phyloP scores from a whole-genome alignment of 2,113 vertebrate genomes.

The Dunckerocampus dactyliophorus region DNA sequence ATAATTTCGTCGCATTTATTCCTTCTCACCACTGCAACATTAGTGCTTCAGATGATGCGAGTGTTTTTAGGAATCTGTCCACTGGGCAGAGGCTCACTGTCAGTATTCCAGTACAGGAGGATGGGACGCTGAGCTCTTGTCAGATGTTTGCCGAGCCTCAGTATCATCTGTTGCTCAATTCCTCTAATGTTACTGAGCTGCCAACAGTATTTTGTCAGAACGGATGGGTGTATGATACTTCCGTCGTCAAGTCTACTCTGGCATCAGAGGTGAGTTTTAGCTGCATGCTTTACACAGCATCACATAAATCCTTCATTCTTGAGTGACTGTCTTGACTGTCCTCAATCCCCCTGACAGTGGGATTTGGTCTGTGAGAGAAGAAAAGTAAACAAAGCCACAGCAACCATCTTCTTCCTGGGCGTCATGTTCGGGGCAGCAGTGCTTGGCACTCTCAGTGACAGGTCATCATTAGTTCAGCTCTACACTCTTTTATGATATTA shows the following conservation, averaged over 20 bases:
- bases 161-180: constrained; percentile 73
- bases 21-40: constrained; percentile 78
- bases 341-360: constrained; percentile 50
- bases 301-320: not conserved
- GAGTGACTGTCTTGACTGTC: not conserved
- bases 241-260: constrained; percentile 79
- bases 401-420: constrained; percentile 82
- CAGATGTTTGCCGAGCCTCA: constrained; percentile 74
- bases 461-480: constrained; percentile 52
- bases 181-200: constrained; percentile 46
- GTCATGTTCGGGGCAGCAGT: constrained; percentile 78
- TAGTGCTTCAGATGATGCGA: constrained; percentile 56
- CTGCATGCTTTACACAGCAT: not conserved
- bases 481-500: too few relatives aligned
- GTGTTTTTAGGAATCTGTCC: constrained; percentile 72
- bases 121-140: constrained; percentile 78
- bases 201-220: constrained; percentile 68
- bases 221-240: constrained; percentile 82
- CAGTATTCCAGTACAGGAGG: constrained; percentile 67
- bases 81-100: constrained; percentile 63
- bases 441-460: constrained; percentile 83
- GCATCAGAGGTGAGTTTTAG: constrained; percentile 76
- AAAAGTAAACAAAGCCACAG: constrained; percentile 65
- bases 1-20: constrained; percentile 75
- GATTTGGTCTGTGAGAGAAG: constrained; percentile 56